Conservation (phyloP, 2,888 invertebrate genomes). For the Drosophila percnosoma region DNA sequence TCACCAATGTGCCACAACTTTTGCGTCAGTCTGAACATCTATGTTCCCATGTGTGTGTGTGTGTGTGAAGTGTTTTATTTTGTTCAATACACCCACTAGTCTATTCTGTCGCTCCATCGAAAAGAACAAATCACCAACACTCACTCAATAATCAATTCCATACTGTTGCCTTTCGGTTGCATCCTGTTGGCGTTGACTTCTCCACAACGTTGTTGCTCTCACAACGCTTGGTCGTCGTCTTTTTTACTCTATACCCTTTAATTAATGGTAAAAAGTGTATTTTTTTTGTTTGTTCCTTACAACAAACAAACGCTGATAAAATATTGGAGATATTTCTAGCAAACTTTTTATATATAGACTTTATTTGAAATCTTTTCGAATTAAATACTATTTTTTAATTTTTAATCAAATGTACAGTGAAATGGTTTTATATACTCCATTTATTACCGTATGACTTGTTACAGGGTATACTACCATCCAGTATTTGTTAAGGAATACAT, state of each 20-base stretch:
- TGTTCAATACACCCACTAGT: constrained; percentile 1
- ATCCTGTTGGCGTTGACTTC: constrained; percentile 54
- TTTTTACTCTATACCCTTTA: constrained; percentile 12
- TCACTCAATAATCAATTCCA: constrained; percentile 70
- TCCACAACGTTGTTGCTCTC: constrained; percentile 35
- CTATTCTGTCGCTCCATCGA: background rate
- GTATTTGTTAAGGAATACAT: too few species aligned
- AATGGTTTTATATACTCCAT: background rate
- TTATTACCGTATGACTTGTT: background rate
- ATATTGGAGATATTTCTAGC: background rate
- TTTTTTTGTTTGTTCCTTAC: background rate
- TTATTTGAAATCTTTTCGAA: background rate
- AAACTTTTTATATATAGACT: background rate
- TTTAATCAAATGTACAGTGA: background rate
- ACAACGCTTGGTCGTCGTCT: constrained; percentile 26
- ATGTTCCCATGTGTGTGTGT: background rate
- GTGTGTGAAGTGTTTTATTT: constrained; percentile 26
- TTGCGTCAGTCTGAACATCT: constrained; percentile 25
- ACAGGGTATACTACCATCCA: constrained; percentile 10
- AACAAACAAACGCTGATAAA: background rate
- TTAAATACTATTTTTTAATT: background rate
- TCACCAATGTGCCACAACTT: constrained; percentile 64
- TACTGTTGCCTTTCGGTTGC: constrained; percentile 62
- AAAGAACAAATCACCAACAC: constrained; percentile 17
- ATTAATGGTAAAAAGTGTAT: background rate